Base-by-base conservation (phyloP, 2,797 vertebrate species). In the Euphonia xanthogaster region DNA sequence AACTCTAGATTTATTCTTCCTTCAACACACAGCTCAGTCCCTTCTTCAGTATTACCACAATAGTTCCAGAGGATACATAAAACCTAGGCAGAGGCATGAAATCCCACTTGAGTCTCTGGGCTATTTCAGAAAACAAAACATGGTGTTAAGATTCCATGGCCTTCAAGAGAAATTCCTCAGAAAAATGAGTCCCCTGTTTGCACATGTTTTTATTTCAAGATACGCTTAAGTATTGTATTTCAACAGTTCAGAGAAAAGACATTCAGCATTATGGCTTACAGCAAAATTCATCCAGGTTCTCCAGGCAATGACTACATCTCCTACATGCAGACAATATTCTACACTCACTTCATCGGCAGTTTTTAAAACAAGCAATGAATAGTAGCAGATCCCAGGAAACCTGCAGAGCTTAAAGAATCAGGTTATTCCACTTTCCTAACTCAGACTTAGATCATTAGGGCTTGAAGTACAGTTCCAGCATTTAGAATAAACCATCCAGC, bases 221-320 rank as follows among this genome's bases (percentile, higher is more conserved):
- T 70, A 81, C 8, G 54, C 15, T 66, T 65, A 67, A 28, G 44
- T 74, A 10, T 1, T 28, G 2, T 37, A 57, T 60, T 74, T 63
- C 47, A 81, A 25, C 10, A 72, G 30, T 61, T 81, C 40, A 23
- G 27, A 74, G 50, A 48, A 79, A 55, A 66, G 31, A 37, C n/a
- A 30, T 25, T 37, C 16, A 55, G 40, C 19, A 7, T 48, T 44
- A 60, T 0, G 25, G 35, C 33, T 74, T 55, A 60, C 0, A 1
- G 35, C 2, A 6, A 74, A 62, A 63, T 58, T 57, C 39, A 71
- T 22, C 12, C 21, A 8, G 30, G 28, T 42, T 65, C 54, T 53
- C 61, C 16, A 12, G 48, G 12, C 19, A 80, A 27, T 20, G 31
- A 37, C 48, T 71, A 2, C 21, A 35, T 57, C 37, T 73, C 72